A percentile compares a stretch with the other conserved stretches of the same genome.
phyloP scores from a whole-genome alignment of 2,888 invertebrate species.

The Xiphydria camelus region DNA sequence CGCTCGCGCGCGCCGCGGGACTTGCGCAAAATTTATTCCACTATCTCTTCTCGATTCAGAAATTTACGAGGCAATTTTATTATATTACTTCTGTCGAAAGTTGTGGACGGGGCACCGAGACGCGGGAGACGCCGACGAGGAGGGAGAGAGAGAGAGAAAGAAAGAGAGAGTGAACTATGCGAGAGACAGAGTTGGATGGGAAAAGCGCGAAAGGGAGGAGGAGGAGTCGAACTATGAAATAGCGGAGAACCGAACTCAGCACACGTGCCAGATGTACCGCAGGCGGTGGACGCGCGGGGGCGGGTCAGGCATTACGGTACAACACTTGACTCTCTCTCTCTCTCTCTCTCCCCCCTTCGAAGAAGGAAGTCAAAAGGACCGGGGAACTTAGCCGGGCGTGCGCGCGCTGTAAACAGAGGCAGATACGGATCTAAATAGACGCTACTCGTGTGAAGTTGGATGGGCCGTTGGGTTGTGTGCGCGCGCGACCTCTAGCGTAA shows the following conservation, averaged over 20 bases:
- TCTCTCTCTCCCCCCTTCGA: slow-evolving; percentile 7
- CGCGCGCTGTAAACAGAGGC: slow-evolving; percentile 29
- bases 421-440: slow-evolving; percentile 28
- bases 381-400: slow-evolving; percentile 23
- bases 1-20: too few relatives aligned
- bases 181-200: slow-evolving; percentile 9
- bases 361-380: slow-evolving; percentile 28
- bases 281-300: slow-evolving; percentile 32
- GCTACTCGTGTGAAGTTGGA: slow-evolving; percentile 27
- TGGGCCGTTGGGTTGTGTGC: slow-evolving; percentile 19
- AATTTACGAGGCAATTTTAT: slow-evolving; percentile 42
- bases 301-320: slow-evolving; percentile 25
- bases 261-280: slow-evolving; percentile 41
- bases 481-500: slow-evolving; percentile 25
- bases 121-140: slow-evolving; percentile 15
- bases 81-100: slow-evolving; percentile 22
- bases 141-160: slow-evolving; percentile 10
- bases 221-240: slow-evolving; percentile 22
- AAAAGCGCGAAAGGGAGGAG: slow-evolving; percentile 16
- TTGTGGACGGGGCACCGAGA: slow-evolving; percentile 7
- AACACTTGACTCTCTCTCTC: slow-evolving; percentile 26
- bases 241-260: slow-evolving; percentile 31
- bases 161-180: slow-evolving; percentile 2
- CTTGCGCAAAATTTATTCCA: slow-evolving; percentile 32
- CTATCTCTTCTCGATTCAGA: slow-evolving; percentile 29